Evolutionary conservation across 2,797 vertebrate species (phyloP), one percentile per base, ranked within the genome.

Genomic region (Gobionotothen gibberifrons): DNA sequence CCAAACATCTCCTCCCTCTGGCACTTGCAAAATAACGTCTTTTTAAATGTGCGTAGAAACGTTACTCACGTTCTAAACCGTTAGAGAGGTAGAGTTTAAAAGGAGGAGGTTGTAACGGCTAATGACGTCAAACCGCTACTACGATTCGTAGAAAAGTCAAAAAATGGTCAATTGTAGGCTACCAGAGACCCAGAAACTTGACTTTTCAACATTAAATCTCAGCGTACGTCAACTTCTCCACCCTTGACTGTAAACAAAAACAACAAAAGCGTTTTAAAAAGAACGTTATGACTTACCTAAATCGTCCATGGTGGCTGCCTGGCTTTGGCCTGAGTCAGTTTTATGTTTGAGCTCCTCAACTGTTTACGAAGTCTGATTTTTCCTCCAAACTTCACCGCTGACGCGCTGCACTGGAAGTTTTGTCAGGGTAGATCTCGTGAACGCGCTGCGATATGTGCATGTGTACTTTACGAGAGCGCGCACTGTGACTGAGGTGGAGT

Each of bases 281-380:
- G 2, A 6, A 44, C 16, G 8, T 7, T 4, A 3, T 1, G 14
- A 86, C 91, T 94, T 74, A 95, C 95, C 95, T 71, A 95, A 79
- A 53, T 95, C 94, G 64, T 95, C 94, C 95, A 95, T 95, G 13
- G 59, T 74, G 67, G 67, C 64, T 74, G 51, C 6, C 81, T 21
- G 79, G 7, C 69, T 78, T 40, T 6, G 52, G 46, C 36, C 72
- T 22, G 66, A 7, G 74, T 66, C 65, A 4, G 42, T 32, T 21
- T 68, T 3, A 1, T 44, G 43, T 46, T 39, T 46, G 54, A 64
- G 59, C 46, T 49, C 73, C 39, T 29, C 9, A 19, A 8, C 55
- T 16, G 48, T 14, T 60, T 9, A 43, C 13, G 3, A 62, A 66
- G 77, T 75, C 76, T 67, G 61, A 48, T 3, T 79, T 85, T 87